These are phyloP conservation scores for Casuarius casuarius DNA, from an alignment of 2,113 vertebrate genomes.

Conservation along the genomic window DNA sequence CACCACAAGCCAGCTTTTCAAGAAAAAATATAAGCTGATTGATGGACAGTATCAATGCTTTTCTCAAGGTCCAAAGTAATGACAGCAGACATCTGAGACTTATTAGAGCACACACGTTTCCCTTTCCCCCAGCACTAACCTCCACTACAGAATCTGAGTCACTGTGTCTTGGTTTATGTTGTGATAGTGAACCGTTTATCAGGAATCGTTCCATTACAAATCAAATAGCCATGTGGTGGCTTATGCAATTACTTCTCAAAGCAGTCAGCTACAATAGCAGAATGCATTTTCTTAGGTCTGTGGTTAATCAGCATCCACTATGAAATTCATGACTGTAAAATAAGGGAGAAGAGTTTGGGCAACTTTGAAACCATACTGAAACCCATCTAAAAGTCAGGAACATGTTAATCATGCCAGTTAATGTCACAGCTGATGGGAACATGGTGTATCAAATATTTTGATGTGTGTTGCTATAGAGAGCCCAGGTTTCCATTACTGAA, in stretches of 20 bases:
- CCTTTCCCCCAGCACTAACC: neutral
- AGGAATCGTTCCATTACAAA: slow-evolving; percentile 47
- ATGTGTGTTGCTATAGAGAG: neutral
- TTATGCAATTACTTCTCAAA: neutral
- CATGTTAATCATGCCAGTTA: fast-evolving
- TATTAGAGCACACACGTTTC: neutral
- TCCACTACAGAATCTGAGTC: slow-evolving; percentile 8
- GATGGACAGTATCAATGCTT: slow-evolving; percentile 33
- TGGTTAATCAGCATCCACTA: neutral
- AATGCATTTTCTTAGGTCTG: neutral
- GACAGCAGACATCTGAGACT: slow-evolving; percentile 2
- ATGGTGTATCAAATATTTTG: neutral
- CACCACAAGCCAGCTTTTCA: slow-evolving; percentile 11
- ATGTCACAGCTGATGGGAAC: neutral
- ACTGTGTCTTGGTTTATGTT: neutral
- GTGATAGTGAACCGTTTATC: neutral
- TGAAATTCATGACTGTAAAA: neutral
- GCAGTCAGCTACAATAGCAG: neutral
- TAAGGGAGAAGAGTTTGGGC: neutral
- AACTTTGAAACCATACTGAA: neutral
- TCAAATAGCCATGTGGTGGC: neutral
- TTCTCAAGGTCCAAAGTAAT: neutral
- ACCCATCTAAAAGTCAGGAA: neutral
- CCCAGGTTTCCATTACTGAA: neutral
- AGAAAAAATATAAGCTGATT: neutral